Conservation (phyloP, 2,797 vertebrate species). For the Caiman crocodilus region DNA sequence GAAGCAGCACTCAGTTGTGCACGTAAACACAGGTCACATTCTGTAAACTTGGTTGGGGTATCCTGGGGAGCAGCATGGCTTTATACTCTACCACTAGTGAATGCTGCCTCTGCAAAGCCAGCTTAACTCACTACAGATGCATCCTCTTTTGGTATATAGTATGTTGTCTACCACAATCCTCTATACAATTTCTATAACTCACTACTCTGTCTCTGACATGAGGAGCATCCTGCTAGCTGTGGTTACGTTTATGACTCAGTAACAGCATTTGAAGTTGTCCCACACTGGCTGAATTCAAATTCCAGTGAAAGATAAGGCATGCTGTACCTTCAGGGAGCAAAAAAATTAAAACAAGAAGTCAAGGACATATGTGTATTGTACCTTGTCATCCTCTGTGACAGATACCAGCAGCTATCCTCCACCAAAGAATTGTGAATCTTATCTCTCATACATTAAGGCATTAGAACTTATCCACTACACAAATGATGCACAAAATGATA, state of each 20-base stretch:
- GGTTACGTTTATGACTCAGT: neutral
- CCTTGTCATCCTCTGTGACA: neutral
- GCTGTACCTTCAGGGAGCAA: neutral
- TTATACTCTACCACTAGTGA: neutral
- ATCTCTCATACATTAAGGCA: neutral
- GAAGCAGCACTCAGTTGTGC: neutral
- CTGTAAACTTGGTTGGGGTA: neutral
- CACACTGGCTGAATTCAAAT: neutral
- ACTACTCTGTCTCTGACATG: neutral
- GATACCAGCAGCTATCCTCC: neutral
- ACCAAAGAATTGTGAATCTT: neutral
- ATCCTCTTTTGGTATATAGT: neutral
- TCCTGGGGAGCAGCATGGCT: neutral
- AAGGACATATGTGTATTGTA: neutral
- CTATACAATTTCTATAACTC: neutral
- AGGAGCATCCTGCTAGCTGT: neutral
- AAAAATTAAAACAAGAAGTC: neutral
- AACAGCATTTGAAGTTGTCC: neutral
- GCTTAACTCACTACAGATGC: neutral
- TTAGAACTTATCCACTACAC: neutral
- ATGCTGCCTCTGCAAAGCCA: neutral
- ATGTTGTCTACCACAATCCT: neutral
- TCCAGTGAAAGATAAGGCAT: neutral
- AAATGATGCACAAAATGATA: neutral
- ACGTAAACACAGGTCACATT: neutral